Base-by-base conservation (phyloP, 2,797 vertebrate species). In the Mus minutoides region DNA sequence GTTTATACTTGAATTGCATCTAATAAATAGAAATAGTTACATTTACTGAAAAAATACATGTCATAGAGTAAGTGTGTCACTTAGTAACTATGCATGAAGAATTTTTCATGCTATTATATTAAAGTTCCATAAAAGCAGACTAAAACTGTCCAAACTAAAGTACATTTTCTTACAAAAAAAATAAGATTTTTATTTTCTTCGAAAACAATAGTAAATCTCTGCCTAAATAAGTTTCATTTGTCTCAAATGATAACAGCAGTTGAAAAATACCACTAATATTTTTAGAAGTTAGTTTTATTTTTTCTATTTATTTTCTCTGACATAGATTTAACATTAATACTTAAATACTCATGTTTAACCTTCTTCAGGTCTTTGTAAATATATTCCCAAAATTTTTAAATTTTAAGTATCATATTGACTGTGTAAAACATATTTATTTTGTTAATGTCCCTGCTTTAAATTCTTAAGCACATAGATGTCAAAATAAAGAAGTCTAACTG, bases 251-350 rank as follows among this genome's bases (percentile, higher is more conserved):
- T 78, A 88, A 92, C 94, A 54, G 87, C 83, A 40, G 0, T 26
- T 76, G 3, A 3, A 84, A 49, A 88, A 84, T 92, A 58, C 67
- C 6, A 62, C 31, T 1, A 40, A 37, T 19, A 43, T 54, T 93
- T 94, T 92, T 69, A 26, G 31, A 83, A 8, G 40, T 75, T 22
- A 75, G 52, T 54, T 73, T 58, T 19, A 34, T 49, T 49, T 60
- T 76, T 69, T 93, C 90, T 95, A 34, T 96, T 54, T 11, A 78
- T 29, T 52, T 49, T 77, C 26, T 77, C 21, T 77, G 31, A 52
- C 19, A 79, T n/a, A n/a, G 6, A n/a, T 79, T 79, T n/a, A 79
- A 54, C 96, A 96, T 29, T 76, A 71, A 91, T 96, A 97, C 95
- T 92, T 60, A 84, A 87, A 97, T 40, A 86, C 93, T 92, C 92